A percentile compares a stretch with the other conserved stretches of the same genome.
Conservation (phyloP, 1,140 invertebrate species). For the Drosophila jambulina region DNA sequence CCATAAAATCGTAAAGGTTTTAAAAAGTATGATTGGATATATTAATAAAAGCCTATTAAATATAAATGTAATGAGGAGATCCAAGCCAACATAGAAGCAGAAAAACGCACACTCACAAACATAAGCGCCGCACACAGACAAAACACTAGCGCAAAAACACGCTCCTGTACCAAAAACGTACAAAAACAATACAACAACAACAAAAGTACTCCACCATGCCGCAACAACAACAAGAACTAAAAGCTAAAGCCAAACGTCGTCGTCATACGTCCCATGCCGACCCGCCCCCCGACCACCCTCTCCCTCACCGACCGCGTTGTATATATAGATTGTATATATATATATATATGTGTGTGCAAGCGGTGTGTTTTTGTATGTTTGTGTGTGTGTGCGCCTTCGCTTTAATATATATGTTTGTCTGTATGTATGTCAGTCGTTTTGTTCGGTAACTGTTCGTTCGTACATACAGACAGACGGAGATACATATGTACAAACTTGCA, state of each 20-base stretch:
- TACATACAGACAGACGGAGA: slow-evolving; percentile 40
- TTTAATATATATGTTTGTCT: slow-evolving; percentile 53
- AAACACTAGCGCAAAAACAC: slow-evolving; percentile 75
- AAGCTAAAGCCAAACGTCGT: slow-evolving; percentile 69
- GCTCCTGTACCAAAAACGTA: slow-evolving; percentile 72
- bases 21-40: slow-evolving; percentile 8
- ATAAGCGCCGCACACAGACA: slow-evolving; percentile 41
- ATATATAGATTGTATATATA: slow-evolving; percentile 64
- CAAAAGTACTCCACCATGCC: slow-evolving; percentile 69
- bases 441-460: slow-evolving; percentile 76
- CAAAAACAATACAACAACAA: slow-evolving; percentile 43
- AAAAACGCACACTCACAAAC: slow-evolving; percentile 48
- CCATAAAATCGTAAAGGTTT: neutral
- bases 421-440: slow-evolving; percentile 78
- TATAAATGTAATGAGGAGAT: slow-evolving; percentile 24
- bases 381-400: slow-evolving; percentile 47
- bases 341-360: slow-evolving; percentile 30
- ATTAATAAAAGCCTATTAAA: slow-evolving; percentile 7
- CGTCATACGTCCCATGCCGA: slow-evolving; percentile 39
- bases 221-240: slow-evolving; percentile 65
- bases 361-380: slow-evolving; percentile 30
- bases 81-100: slow-evolving; percentile 38
- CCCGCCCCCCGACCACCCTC: slow-evolving; percentile 53
- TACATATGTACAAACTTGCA: slow-evolving; percentile 30
- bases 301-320: slow-evolving; percentile 31